phyloP scores from a whole-genome alignment of 2,888 invertebrate species.

The Erebia ligea region DNA sequence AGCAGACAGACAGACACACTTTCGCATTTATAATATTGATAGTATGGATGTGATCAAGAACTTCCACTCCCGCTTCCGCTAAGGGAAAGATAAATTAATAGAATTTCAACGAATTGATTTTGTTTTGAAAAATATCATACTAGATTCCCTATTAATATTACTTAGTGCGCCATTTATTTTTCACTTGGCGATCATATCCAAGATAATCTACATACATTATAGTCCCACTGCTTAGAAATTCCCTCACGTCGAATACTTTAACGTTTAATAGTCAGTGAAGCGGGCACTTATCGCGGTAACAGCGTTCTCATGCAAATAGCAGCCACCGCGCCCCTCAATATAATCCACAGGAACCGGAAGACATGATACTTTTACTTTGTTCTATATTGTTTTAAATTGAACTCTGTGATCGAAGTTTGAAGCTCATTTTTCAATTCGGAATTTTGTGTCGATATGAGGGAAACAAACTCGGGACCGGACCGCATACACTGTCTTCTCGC shows the following conservation, averaged over 20 bases:
- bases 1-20: no score
- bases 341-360: slow-evolving; percentile 36
- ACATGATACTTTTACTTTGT: slow-evolving; percentile 27
- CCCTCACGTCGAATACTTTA: slow-evolving; percentile 22
- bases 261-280: slow-evolving; percentile 8
- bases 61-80: no score
- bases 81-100: no score
- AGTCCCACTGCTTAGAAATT: slow-evolving; percentile 12
- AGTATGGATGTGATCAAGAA: no score
- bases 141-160: background rate
- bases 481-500: no score
- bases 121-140: background rate
- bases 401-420: background rate
- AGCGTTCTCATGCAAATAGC: slow-evolving; percentile 31
- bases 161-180: background rate
- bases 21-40: no score
- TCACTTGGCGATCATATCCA: background rate
- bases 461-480: no score
- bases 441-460: background rate
- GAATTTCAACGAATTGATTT: no score
- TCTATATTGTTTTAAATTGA: background rate
- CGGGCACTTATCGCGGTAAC: slow-evolving; percentile 21
- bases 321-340: slow-evolving; percentile 29
- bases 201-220: slow-evolving; percentile 9
- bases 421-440: slow-evolving; percentile 17